A percentile compares a stretch with the other conserved stretches of the same genome.
Evolutionary conservation across 2,113 vertebrate species (phyloP).

Genomic region (Syngnathus floridae): DNA sequence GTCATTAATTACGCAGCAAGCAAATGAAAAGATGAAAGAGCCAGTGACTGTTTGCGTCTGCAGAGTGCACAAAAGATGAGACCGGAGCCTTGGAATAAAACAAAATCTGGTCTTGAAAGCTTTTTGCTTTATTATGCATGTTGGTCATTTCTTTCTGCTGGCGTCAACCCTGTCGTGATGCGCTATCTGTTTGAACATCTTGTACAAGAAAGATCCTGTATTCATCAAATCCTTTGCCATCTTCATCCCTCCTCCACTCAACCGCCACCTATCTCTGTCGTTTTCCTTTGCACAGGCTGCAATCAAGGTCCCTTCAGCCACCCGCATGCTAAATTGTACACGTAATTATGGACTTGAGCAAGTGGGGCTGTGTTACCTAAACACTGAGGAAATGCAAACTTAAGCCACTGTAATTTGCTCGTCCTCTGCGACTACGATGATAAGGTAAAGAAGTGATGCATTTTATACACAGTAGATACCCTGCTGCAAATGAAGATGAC

Average conservation of each 20-base stretch:
- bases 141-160: conserved; percentile 14
- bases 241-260: conserved; percentile 4
- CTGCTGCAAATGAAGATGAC: conserved; percentile 16
- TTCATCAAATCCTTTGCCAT: conserved; percentile 16
- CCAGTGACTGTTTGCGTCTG: conserved; percentile 16
- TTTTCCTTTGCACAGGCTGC: conserved; percentile 23
- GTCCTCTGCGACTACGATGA: conserved; percentile 27
- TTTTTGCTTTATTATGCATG: background rate
- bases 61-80: conserved; percentile 19
- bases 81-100: conserved; percentile 2
- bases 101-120: conserved; percentile 9
- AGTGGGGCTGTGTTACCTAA: conserved; percentile 51
- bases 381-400: conserved; percentile 41
- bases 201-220: conserved; percentile 5
- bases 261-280: conserved; percentile 10
- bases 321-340: conserved; percentile 51
- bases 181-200: conserved; percentile 17
- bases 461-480: conserved; percentile 1
- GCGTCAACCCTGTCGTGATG: background rate
- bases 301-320: conserved; percentile 39
- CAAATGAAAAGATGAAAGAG: conserved; percentile 29
- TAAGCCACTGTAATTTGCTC: conserved; percentile 58
- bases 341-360: conserved; percentile 62
- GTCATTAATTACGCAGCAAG: conserved; percentile 51
- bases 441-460: background rate